A percentile compares a stretch with the other conserved stretches of the same genome.
Evolutionary conservation across 2,888 invertebrate genomes (phyloP).

Genomic region (Eupithecia inturbata): DNA sequence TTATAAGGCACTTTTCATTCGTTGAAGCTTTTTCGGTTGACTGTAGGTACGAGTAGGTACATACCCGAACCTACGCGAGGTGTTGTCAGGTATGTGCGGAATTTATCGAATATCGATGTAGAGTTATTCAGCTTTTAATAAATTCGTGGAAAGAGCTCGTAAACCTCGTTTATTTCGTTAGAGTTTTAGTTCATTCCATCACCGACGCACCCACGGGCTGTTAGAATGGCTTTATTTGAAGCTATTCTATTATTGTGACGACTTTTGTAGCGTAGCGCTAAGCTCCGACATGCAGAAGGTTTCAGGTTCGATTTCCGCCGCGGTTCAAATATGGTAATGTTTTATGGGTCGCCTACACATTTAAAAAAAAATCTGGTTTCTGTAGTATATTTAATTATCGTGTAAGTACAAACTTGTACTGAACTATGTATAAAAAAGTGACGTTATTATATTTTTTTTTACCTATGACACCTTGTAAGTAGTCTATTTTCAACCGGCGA

Average conservation of each 20-base stretch:
- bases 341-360: too few relatives aligned
- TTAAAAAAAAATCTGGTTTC: too few relatives aligned
- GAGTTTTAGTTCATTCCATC: too few relatives aligned
- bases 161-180: conserved; percentile 7
- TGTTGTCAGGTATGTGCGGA: conserved; percentile 3
- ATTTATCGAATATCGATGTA: conserved; percentile 8
- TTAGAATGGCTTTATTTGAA: neutral
- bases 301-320: neutral
- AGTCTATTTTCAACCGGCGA: too few relatives aligned
- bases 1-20: neutral
- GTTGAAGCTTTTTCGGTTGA: neutral
- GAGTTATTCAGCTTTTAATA: conserved; percentile 1
- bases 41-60: too few relatives aligned
- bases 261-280: neutral
- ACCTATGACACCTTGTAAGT: too few relatives aligned
- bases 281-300: neutral
- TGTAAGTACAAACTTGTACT: too few relatives aligned
- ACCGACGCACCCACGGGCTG: neutral
- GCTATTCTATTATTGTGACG: neutral
- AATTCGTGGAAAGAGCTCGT: conserved; percentile 2
- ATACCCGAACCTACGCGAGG: neutral
- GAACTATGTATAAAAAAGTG: too few relatives aligned
- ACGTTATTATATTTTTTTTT: too few relatives aligned
- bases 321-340: neutral
- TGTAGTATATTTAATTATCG: too few relatives aligned